Base-by-base conservation (phyloP, 1,140 invertebrate species). In the Aphelinus certus region DNA sequence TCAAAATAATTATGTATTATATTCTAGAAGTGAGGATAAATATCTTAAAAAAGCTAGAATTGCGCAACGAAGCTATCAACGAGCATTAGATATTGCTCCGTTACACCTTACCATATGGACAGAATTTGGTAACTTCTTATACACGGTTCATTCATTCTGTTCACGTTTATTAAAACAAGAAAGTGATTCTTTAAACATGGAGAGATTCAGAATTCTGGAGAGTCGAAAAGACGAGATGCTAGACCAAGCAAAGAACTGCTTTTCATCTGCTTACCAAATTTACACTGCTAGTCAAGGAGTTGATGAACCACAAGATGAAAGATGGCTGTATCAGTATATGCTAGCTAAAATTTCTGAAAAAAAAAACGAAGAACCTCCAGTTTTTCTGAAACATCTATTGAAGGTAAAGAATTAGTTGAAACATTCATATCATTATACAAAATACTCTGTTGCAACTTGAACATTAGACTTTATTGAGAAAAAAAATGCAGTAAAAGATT, bases 321-420 rank as follows among this genome's bases (percentile, higher is more conserved):
- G 92, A 62, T 98, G 97, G 97, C 87, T 97, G 9, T 92, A 95
- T 81, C 94, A 96, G 82, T 98, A 97, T 81, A 97, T 98, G 94
- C 88, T 97, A 43, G 96, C 95, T 1, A 98, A 98, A 91, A 93
- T 97, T 62, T 90, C 92, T 0, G 95, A 97, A 83, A 97, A 97
- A 83, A 90, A 91, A 73, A 91, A 92, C 72, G 91, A 93, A 77
- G 89, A 93, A 76, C 92, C 94, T 0, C 88, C 89, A n/a, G 85
- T 92, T 48, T 96, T 93, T 86, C 86, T 97, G 26, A 89, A 93
- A 76, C 92, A 95, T 88, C 98, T 97, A 83, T 87, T 91, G 6
- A 71, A 79, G 66, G 73, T 75, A 56, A 26, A 26, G 26, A 26
- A 26, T 26, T 26, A 26, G 26, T 26, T 26, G 26, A 26, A 26